Percentiles rank a stretch among this genome's conserved stretches.
Conservation (phyloP, 2,113 vertebrate species). For the Amphiprion ocellaris region DNA sequence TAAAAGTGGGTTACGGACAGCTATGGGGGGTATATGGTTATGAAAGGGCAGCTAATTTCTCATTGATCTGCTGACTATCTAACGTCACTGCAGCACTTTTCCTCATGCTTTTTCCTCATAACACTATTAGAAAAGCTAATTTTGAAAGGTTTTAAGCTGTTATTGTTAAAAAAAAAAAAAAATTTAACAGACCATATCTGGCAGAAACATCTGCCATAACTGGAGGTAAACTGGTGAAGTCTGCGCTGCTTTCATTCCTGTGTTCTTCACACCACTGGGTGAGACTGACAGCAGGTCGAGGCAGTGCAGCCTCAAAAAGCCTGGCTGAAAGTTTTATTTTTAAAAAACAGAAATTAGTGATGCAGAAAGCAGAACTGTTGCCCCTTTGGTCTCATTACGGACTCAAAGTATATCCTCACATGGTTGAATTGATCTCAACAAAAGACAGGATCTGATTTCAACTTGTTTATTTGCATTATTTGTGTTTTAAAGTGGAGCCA, state of each 20-base stretch:
- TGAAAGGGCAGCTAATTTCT: too few species aligned
- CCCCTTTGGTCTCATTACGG: neutral
- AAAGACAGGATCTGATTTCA: neutral
- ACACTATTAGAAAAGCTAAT: too few species aligned
- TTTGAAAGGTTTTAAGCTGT: too few species aligned
- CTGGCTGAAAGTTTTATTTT: constrained; percentile 13
- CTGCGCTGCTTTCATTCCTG: too few species aligned
- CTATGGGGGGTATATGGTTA: too few species aligned
- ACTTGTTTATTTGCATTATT: neutral
- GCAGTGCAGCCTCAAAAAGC: neutral
- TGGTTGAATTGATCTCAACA: neutral
- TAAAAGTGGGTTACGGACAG: neutral
- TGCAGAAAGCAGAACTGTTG: neutral
- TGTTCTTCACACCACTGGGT: neutral
- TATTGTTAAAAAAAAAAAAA: too few species aligned
- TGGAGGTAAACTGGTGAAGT: neutral
- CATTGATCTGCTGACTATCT: too few species aligned
- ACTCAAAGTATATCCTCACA: neutral
- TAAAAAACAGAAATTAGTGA: neutral
- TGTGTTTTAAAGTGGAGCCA: neutral
- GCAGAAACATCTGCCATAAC: neutral
- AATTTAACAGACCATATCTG: too few species aligned
- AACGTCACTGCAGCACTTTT: too few species aligned
- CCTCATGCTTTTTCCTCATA: too few species aligned
- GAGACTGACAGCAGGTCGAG: neutral